Evolutionary conservation across 2,113 vertebrate species (phyloP), one percentile per base, ranked within the genome.

Genomic region (Engraulis encrasicolus): DNA sequence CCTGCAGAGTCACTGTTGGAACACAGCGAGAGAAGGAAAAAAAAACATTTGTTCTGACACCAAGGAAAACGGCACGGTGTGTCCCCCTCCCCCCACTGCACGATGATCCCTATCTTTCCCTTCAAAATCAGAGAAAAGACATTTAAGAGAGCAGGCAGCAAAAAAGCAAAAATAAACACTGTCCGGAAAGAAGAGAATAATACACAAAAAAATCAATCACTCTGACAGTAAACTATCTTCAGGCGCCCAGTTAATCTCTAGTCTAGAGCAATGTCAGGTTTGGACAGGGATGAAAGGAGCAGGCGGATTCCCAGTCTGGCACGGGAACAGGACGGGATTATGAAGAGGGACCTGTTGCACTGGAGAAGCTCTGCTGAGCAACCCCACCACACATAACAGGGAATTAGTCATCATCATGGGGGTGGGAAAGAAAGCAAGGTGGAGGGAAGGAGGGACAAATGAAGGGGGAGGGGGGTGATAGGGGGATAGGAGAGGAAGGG

Each of bases 121-220:
- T 31, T 31, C n/a, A 27, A 7, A 66, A 45, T 45, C 4, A 66
- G n/a, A 66, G 58, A 66, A 66, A 31, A 66, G 58, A 11, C 7
- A 27, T n/a, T 23, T 23, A 66, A 48, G n/a, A 34, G 38, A 38
- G 50, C 36, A 18, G 54, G 20, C 19, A 37, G 54, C 38, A 79
- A 79, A 11, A 45, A 49, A 45, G n/a, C n/a, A n/a, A 34, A n/a
- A n/a, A 19, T 14, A 12, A 74, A 34, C n/a, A 15, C 18, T 6
- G 0, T n/a, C n/a, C n/a, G 74, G 23, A 37, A 36, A 2, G 17
- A 36, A 82, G 50, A 81, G 50, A 83, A n/a, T n/a, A n/a, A n/a
- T n/a, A n/a, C n/a, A n/a, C n/a, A 58, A 45, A 84, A 48, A 66
- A 17, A 66, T 66, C 58, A 66, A 66, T 66, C 58, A 66, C 58